phyloP scores from a whole-genome alignment of 2,113 vertebrate genomes.

The Leucoraja erinaceus region DNA sequence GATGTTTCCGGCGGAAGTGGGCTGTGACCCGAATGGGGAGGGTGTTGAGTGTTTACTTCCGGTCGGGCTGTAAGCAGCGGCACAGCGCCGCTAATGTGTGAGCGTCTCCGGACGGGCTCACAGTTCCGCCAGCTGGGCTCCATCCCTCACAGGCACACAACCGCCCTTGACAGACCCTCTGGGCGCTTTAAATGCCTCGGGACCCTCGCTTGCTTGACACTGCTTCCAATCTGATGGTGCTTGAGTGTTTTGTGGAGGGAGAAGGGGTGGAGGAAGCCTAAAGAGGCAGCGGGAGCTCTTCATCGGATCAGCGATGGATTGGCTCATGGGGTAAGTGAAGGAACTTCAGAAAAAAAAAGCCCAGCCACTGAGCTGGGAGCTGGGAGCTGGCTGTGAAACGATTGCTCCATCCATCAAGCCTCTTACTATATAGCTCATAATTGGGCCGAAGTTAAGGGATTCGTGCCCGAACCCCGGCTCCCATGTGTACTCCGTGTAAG shows the following conservation, averaged over 20 bases:
- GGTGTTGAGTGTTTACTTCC: background rate
- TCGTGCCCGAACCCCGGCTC: background rate
- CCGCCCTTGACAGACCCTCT: background rate
- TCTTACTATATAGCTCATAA: background rate
- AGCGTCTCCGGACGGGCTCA: background rate
- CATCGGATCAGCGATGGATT: slow-evolving; percentile 30
- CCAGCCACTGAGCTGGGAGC: background rate
- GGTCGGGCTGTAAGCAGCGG: background rate
- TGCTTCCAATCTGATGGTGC: background rate
- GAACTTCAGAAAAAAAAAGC: background rate
- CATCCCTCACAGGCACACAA: background rate
- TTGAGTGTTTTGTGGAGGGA: background rate
- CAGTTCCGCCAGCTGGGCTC: background rate
- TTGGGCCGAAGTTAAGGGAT: background rate
- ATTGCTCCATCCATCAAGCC: background rate
- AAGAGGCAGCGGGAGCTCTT: slow-evolving; percentile 11
- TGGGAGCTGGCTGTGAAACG: background rate
- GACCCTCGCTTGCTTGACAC: background rate
- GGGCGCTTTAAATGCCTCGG: background rate
- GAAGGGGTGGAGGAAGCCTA: slow-evolving; percentile 16
- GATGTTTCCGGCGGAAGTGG: background rate
- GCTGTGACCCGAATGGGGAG: background rate
- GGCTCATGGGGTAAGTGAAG: slow-evolving; percentile 36
- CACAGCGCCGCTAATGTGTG: background rate
- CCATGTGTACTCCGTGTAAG: background rate